Percentiles rank a stretch among this genome's conserved stretches.
Conservation (phyloP, 1,140 invertebrate species). For the Metopolophium dirhodum region DNA sequence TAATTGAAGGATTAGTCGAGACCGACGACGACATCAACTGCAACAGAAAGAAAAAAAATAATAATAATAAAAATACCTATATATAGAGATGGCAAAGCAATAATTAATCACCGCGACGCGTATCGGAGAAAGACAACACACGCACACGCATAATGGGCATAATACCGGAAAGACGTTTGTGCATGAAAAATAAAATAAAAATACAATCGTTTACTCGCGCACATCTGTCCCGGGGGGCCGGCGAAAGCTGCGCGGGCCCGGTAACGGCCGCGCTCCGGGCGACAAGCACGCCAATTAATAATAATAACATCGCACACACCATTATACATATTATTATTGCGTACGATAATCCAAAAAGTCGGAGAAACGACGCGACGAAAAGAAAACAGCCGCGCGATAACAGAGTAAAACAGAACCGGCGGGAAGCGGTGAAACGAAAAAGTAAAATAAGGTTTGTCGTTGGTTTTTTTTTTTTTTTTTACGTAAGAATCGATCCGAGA, state of each 20-base stretch:
- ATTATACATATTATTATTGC: background rate
- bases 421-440: background rate
- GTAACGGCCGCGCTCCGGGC: background rate
- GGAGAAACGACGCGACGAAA: constrained; percentile 39
- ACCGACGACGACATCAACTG: background rate
- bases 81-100: background rate
- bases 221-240: background rate
- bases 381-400: background rate
- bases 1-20: background rate
- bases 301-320: background rate
- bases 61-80: background rate
- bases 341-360: constrained; percentile 39
- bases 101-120: background rate
- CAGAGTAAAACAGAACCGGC: background rate
- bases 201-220: background rate
- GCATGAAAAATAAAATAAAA: constrained; percentile 8
- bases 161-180: background rate
- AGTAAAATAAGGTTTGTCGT: background rate
- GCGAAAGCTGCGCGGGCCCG: constrained; percentile 7
- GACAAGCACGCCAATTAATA: constrained; percentile 25
- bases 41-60: background rate
- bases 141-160: background rate
- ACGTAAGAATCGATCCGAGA: constrained; percentile 15
- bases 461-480: background rate
- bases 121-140: background rate